phyloP scores from a whole-genome alignment of 1,140 invertebrate genomes.

The Propsilocerus akamusi region DNA sequence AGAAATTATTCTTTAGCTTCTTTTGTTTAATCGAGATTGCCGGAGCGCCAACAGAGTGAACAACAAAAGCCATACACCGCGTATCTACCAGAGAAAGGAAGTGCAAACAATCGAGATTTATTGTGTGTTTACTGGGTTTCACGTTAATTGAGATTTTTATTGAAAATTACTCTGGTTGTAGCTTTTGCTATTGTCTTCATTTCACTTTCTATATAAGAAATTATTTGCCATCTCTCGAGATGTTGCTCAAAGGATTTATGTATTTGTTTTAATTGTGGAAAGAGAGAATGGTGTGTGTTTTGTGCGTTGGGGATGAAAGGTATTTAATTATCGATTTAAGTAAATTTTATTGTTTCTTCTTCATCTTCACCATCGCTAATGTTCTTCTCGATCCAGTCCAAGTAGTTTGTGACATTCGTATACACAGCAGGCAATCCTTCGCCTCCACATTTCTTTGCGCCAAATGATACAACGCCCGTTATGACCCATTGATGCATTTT shows the following conservation, averaged over 20 bases:
- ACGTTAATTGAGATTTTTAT: background rate
- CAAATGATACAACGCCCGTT: constrained; percentile 37
- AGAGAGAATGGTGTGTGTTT: background rate
- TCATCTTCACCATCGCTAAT: constrained; percentile 9
- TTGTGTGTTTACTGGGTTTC: background rate
- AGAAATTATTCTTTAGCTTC: too few relatives aligned
- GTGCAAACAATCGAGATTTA: background rate
- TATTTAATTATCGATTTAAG: constrained; percentile 2
- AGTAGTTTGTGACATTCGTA: constrained; percentile 26
- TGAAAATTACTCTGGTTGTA: background rate
- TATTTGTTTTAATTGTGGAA: background rate
- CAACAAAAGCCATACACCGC: too few relatives aligned
- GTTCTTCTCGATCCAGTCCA: constrained; percentile 25
- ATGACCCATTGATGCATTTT: constrained; percentile 23
- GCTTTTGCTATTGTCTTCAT: background rate
- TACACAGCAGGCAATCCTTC: constrained; percentile 34
- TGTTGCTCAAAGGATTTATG: too few relatives aligned
- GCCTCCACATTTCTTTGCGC: constrained; percentile 31
- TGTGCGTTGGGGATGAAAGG: background rate
- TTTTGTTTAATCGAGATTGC: too few relatives aligned
- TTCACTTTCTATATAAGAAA: background rate
- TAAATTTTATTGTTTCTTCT: background rate
- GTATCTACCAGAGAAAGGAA: constrained; percentile 1
- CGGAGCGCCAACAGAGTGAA: too few relatives aligned
- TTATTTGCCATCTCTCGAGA: background rate